A percentile compares a stretch with the other conserved stretches of the same genome.
Conservation (phyloP, 2,888 invertebrate genomes). For the Agrotis clavis region DNA sequence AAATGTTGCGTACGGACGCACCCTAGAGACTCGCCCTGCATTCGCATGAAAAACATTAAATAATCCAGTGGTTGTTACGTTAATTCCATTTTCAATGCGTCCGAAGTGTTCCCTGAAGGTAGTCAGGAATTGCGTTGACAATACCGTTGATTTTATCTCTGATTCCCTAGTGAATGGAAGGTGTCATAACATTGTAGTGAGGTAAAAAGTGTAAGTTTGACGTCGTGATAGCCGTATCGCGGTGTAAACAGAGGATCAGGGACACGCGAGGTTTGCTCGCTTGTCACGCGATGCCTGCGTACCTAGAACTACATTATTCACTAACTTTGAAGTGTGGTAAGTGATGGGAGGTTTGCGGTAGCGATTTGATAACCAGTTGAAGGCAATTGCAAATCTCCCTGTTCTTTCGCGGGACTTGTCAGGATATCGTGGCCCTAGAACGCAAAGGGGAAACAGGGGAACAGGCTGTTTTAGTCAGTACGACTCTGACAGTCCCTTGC, state of each 20-base stretch:
- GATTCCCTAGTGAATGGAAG: conserved; percentile 46
- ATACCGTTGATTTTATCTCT: conserved; percentile 63
- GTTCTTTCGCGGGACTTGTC: no score
- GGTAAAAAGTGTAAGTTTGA: conserved; percentile 60
- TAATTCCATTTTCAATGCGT: conserved; percentile 45
- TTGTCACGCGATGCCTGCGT: conserved; percentile 65
- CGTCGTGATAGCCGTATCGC: conserved; percentile 65
- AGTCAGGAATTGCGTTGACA: conserved; percentile 56
- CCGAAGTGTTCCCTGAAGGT: conserved; percentile 49
- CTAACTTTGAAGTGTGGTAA: conserved; percentile 29
- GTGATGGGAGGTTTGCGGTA: conserved; percentile 22
- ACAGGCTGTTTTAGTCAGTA: no score
- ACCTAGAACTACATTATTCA: conserved; percentile 65
- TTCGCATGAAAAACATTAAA: conserved; percentile 52
- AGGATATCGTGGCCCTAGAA: no score
- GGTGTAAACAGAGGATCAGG: conserved; percentile 65
- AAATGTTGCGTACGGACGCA: conserved; percentile 49
- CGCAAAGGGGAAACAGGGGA: no score
- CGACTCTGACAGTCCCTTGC: no score
- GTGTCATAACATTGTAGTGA: conserved; percentile 32
- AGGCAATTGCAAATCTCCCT: no score
- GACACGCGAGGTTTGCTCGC: conserved; percentile 70
- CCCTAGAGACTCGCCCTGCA: conserved; percentile 59
- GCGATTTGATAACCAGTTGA: conserved; percentile 6
- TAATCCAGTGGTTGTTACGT: conserved; percentile 56